A percentile compares a stretch with the other conserved stretches of the same genome.
phyloP scores from a whole-genome alignment of 2,797 vertebrate species.

The Molossus molossus region DNA sequence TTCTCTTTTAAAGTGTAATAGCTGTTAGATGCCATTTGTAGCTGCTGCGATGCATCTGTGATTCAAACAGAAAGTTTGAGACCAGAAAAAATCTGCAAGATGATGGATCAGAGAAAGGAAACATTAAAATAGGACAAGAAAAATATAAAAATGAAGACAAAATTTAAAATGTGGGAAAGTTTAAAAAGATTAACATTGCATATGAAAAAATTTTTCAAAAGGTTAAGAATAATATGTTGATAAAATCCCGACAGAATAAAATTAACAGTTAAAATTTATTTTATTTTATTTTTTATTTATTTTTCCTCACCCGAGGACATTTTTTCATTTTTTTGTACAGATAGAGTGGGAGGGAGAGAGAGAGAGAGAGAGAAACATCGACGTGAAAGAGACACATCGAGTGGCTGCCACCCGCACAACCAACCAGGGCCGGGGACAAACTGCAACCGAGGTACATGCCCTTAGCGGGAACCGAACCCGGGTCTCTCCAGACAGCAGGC shows the following conservation, averaged over 20 bases:
- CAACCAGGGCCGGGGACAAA: no score
- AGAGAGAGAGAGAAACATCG: no score
- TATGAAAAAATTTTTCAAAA: constrained; percentile 42
- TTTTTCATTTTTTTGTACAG: no score
- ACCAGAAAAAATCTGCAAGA: constrained; percentile 33
- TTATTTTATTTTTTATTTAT: no score
- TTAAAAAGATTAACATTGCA: constrained; percentile 14
- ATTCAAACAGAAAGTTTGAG: constrained; percentile 52
- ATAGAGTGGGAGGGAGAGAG: no score
- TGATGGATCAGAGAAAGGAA: constrained; percentile 28
- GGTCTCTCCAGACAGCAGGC: no score
- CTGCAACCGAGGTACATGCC: no score
- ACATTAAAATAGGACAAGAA: background rate
- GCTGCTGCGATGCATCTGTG: constrained; percentile 1
- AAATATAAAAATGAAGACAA: constrained; percentile 10
- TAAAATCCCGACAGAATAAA: constrained; percentile 22
- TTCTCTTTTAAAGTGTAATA: constrained; percentile 27
- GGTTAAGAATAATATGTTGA: background rate
- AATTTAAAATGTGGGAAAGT: background rate
- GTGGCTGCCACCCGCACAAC: no score
- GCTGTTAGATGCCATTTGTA: constrained; percentile 21
- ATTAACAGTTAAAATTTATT: background rate
- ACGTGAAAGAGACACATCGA: no score
- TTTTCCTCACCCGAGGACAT: no score
- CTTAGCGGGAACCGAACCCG: no score